phyloP scores from a whole-genome alignment of 2,888 invertebrate species.

The Meliscaeva auricollis region DNA sequence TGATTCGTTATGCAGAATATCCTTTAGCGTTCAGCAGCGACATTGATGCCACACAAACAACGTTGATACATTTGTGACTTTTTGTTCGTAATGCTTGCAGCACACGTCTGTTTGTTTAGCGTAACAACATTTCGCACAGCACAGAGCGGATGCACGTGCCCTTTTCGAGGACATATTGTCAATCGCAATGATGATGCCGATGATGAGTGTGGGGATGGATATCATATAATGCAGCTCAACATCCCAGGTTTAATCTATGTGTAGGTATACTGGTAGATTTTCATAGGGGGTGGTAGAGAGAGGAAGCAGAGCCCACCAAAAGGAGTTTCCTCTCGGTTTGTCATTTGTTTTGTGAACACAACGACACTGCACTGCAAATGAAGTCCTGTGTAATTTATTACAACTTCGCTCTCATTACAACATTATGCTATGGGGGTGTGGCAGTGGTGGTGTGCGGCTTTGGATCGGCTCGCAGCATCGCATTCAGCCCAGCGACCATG shows the following conservation, averaged over 20 bases:
- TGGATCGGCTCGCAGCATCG: not conserved
- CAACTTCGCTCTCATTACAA: constrained; percentile 67
- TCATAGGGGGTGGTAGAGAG: not conserved
- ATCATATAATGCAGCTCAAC: constrained; percentile 33
- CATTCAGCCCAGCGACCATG: constrained; percentile 16
- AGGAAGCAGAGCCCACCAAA: constrained; percentile 50
- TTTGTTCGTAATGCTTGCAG: constrained; percentile 74
- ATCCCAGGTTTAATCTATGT: constrained; percentile 21
- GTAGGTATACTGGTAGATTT: not conserved
- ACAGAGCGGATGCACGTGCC: constrained; percentile 77
- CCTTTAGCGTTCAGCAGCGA: constrained; percentile 58
- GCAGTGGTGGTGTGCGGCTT: constrained; percentile 63
- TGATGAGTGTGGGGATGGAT: constrained; percentile 54
- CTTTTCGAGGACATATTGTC: constrained; percentile 76
- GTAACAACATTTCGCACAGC: constrained; percentile 76
- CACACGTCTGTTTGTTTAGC: constrained; percentile 77
- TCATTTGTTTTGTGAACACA: constrained; percentile 67
- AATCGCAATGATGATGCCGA: constrained; percentile 26
- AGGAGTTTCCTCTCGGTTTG: constrained; percentile 69
- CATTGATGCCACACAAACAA: constrained; percentile 67
- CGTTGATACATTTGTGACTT: constrained; percentile 70
- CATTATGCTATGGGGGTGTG: constrained; percentile 69
- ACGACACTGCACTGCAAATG: constrained; percentile 63
- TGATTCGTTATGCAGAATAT: constrained; percentile 72
- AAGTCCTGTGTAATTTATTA: constrained; percentile 74